Evolutionary conservation across 2,888 invertebrate species (phyloP), one percentile per base, ranked within the genome.

Genomic region (Philereme vetulata): DNA sequence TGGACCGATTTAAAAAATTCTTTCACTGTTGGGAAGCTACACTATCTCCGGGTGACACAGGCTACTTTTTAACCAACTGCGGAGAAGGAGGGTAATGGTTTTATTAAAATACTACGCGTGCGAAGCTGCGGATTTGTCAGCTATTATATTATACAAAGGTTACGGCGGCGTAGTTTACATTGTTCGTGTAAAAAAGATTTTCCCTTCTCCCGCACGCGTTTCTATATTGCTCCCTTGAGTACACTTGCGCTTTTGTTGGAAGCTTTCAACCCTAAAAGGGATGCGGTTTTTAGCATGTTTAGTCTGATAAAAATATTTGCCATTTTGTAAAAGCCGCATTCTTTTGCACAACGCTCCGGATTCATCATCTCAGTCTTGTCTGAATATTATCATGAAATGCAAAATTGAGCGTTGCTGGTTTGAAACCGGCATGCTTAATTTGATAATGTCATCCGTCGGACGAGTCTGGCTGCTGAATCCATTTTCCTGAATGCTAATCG

Each of bases 201-300:
- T 53, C 66, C 66, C 56, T 64, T 73, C 68, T 66, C 64, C 65
- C 65, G 56, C 57, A 66, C 68, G 40, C 46, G 47, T 53, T 61
- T 35, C 49, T 46, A 69, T 75, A 78, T 72, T 66, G 70, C 71
- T 76, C 81, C 78, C 81, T 57, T 45, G 80, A 75, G 78, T 64
- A 65, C 65, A 64, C 67, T 74, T 69, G 58, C 68, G 69, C 67
- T 76, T 74, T 72, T 72, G 72, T 74, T 72, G 54, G 61, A 21
- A 61, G 64, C 68, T 67, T 58, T 64, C 67, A 64, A 63, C 60
- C 52, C 62, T 72, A 65, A 75, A 75, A 70, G 75, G 71, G 68
- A 67, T 70, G 63, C 67, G 67, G 70, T 67, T 66, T 62, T 67
- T 69, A 56, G 51, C 33, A 56, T 58, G 47, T 46, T 54, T 44